A percentile compares a stretch with the other conserved stretches of the same genome.
phyloP scores from a whole-genome alignment of 1,140 invertebrate genomes.

The Anthonomus grandis region DNA sequence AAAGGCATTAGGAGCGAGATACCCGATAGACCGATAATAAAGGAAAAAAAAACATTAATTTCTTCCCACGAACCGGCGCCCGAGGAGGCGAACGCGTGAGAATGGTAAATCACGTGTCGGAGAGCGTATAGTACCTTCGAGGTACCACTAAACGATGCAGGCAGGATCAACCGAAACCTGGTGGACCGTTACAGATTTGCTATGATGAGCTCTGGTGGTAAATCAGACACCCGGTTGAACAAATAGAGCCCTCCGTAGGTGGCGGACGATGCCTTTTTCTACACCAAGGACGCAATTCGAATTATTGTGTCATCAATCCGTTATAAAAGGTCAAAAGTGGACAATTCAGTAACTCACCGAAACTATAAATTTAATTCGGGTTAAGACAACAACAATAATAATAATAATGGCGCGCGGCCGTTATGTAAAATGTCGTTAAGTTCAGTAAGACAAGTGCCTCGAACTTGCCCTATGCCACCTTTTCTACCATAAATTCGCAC shows the following conservation, averaged over 20 bases:
- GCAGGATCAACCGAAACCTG: not conserved
- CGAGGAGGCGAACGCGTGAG: not conserved
- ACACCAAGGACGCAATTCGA: not conserved
- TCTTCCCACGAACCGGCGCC: not conserved
- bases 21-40: no score
- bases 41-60: not conserved
- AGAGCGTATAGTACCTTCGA: no score
- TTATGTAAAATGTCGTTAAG: slow-evolving; percentile 18
- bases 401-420: slow-evolving; percentile 7
- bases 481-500: slow-evolving; percentile 11
- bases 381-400: slow-evolving; percentile 14
- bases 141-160: no score
- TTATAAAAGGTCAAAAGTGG: no score
- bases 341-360: no score
- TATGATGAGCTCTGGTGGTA: no score
- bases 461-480: slow-evolving; percentile 17
- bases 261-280: not conserved
- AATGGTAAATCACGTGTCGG: not conserved
- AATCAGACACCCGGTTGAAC: not conserved
- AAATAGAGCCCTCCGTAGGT: not conserved
- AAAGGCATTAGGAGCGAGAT: no score
- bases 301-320: no score
- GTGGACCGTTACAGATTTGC: not conserved
- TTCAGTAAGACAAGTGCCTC: slow-evolving; percentile 11
- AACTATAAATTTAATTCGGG: slow-evolving; percentile 10